Base-by-base conservation (phyloP, 2,888 invertebrate species). In the Germaria angustata region DNA sequence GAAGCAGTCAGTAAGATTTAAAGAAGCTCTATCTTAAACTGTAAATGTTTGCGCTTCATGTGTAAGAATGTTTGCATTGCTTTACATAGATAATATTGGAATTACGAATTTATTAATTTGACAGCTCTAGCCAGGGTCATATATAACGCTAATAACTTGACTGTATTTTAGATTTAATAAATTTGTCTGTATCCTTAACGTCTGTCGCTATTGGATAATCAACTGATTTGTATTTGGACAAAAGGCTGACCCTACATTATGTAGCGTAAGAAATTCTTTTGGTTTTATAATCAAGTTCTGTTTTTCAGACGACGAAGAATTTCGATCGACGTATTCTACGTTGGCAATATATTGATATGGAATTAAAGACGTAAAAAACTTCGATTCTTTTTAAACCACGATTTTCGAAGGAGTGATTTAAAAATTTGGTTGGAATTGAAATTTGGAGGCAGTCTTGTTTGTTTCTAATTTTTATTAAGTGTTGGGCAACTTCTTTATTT, bases 151-250 rank as follows among this genome's bases (percentile, higher is more conserved):
- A 69, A 69, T 34, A 34, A 28, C 20, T 41, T 41, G 9, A 53
- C 11, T 73, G 63, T 73, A 41, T 71, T 73, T n/a, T 63, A 20
- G 63, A 72, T 63, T 39, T 61, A 32, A 57, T 34, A 15, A 28
- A 49, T 49, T 22, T 22, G 7, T 44, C n/a, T n/a, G n/a, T n/a
- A n/a, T n/a, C n/a, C n/a, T n/a, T n/a, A n/a, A n/a, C n/a, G n/a
- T n/a, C n/a, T n/a, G n/a, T n/a, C n/a, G n/a, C n/a, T n/a, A n/a
- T n/a, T n/a, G n/a, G n/a, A n/a, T n/a, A n/a, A n/a, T n/a, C n/a
- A n/a, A n/a, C n/a, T n/a, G n/a, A n/a, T n/a, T 28, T 28, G 28
- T 28, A 28, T 28, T 28, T 28, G 6, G 3, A 28, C 28, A 28
- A 28, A 32, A 55, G 20, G 8, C 2, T 44, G n/a, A 11, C 15